A percentile compares a stretch with the other conserved stretches of the same genome.
These are phyloP conservation scores for Ia io DNA, from an alignment of 2,113 vertebrate species.

Conservation along the genomic window DNA sequence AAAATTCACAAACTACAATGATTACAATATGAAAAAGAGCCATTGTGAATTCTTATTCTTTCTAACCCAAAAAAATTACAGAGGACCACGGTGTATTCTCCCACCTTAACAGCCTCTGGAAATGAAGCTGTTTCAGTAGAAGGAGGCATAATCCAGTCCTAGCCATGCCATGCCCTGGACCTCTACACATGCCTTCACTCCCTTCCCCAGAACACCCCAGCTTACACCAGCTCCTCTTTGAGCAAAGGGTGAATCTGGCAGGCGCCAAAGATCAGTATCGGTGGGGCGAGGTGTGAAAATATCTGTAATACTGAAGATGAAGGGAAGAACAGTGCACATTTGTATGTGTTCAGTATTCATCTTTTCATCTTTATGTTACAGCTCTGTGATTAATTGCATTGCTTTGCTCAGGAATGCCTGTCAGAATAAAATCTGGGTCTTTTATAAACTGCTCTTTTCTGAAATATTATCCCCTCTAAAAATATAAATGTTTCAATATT, in stretches of 20 bases:
- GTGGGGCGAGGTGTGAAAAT: neutral
- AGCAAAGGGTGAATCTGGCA: neutral
- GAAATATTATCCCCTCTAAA: constrained; percentile 32
- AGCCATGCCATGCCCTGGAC: neutral
- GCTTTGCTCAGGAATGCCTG: constrained; percentile 30
- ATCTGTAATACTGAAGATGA: neutral
- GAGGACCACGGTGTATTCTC: neutral
- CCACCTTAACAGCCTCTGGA: neutral
- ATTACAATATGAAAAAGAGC: neutral
- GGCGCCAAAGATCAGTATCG: neutral
- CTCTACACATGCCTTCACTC: neutral
- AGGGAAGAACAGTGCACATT: neutral
- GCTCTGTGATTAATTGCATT: neutral
- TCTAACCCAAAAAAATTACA: neutral
- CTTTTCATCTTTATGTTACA: constrained; percentile 5
- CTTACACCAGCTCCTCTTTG: neutral
- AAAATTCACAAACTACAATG: constrained; percentile 6
- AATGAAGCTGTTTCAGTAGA: neutral
- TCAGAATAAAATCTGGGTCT: constrained; percentile 14
- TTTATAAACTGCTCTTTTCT: constrained; percentile 39
- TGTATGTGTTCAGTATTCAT: neutral
- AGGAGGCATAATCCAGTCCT: neutral
- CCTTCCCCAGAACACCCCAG: neutral
- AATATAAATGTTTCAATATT: constrained; percentile 5
- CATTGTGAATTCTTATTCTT: neutral